Conservation (phyloP, 2,797 vertebrate genomes). For the Vireo griseus region DNA sequence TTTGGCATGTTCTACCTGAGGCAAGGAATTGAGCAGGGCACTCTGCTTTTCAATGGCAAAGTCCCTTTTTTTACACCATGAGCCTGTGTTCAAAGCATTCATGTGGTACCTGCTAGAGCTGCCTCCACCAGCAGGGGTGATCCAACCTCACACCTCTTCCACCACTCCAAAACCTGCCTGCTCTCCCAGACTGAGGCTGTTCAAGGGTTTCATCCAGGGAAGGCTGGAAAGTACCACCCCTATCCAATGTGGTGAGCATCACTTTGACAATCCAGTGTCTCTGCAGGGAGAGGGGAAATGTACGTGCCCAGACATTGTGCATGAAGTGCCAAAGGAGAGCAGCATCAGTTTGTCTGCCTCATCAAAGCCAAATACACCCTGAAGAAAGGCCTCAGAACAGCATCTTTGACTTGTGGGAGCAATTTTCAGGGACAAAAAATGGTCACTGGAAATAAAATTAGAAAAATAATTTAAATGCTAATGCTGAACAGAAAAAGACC, state of each 20-base stretch:
- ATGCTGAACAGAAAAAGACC: background rate
- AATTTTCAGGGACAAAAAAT: background rate
- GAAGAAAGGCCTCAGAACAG: background rate
- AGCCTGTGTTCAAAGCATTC: background rate
- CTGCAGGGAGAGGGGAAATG: background rate
- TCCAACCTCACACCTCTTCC: background rate
- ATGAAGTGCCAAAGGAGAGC: background rate
- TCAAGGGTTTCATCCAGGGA: background rate
- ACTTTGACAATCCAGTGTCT: background rate
- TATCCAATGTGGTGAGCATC: background rate
- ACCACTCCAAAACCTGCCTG: background rate
- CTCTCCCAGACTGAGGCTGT: background rate
- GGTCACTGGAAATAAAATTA: background rate
- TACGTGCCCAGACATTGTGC: no score
- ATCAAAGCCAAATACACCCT: background rate
- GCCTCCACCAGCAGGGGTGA: background rate
- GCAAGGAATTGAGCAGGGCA: background rate
- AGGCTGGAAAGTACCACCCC: background rate
- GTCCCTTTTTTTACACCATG: accelerated
- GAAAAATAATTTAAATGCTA: background rate
- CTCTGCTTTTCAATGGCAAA: background rate
- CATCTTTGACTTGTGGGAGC: background rate
- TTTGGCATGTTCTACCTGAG: background rate
- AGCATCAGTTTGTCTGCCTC: background rate
- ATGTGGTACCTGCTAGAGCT: accelerated